Evolutionary conservation across 2,113 vertebrate genomes (phyloP).

Genomic region (Pagrus major): DNA sequence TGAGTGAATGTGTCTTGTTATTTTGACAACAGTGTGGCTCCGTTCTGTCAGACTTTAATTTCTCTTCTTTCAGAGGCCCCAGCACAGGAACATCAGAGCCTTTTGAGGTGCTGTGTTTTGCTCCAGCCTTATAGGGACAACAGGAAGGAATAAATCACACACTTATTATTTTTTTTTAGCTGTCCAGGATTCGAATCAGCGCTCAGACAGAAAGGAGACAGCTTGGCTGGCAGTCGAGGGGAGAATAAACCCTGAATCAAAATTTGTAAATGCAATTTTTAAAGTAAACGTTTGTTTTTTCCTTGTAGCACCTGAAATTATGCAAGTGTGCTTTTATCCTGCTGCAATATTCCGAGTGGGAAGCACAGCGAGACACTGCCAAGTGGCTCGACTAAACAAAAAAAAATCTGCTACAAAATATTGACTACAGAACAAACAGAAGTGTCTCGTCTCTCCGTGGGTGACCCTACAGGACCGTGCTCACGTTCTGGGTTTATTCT

Average conservation of each 20-base stretch:
- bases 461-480: constrained; percentile 25
- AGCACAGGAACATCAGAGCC: constrained; percentile 29
- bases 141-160: constrained; percentile 38
- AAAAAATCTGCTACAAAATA: constrained; percentile 8
- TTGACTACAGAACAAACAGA: constrained; percentile 15
- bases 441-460: not conserved
- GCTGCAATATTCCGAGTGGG: constrained; percentile 24
- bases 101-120: constrained; percentile 41
- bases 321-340: constrained; percentile 41
- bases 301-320: constrained; percentile 14
- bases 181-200: constrained; percentile 13
- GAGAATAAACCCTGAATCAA: constrained; percentile 14
- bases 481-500: constrained; percentile 25
- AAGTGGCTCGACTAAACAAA: not conserved
- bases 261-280: constrained; percentile 19
- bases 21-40: constrained; percentile 52
- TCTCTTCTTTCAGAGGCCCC: constrained; percentile 33
- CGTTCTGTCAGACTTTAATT: constrained; percentile 38
- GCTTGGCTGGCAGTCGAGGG: constrained; percentile 1
- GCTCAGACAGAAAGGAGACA: not conserved
- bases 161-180: constrained; percentile 11
- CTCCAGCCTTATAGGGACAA: constrained; percentile 41
- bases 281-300: not conserved
- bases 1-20: constrained; percentile 25
- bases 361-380: constrained; percentile 30